These are phyloP conservation scores for Papilio elwesi DNA, from an alignment of 2,888 invertebrate genomes.

Conservation along the genomic window DNA sequence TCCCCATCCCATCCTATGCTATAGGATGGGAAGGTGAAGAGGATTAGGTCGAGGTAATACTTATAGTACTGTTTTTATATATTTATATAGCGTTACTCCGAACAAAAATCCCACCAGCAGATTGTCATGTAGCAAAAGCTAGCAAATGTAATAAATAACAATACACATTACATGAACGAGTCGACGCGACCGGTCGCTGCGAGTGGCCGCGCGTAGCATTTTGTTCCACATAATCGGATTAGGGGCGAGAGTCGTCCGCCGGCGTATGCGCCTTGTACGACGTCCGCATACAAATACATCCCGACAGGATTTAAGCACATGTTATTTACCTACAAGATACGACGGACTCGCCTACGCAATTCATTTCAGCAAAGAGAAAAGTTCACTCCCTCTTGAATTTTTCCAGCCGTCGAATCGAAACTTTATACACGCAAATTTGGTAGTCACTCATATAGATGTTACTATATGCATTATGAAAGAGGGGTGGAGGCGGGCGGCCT, in stretches of 20 bases:
- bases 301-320: slow-evolving; percentile 60
- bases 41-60: no score
- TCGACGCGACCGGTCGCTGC: slow-evolving; percentile 47
- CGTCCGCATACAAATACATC: slow-evolving; percentile 68
- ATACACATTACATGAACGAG: slow-evolving; percentile 33
- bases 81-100: no score
- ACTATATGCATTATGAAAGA: slow-evolving; percentile 59
- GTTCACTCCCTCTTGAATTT: slow-evolving; percentile 7
- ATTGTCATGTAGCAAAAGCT: slow-evolving; percentile 34
- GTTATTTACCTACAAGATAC: slow-evolving; percentile 44
- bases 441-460: slow-evolving; percentile 48
- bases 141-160: slow-evolving; percentile 39
- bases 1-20: no score
- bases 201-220: slow-evolving; percentile 70
- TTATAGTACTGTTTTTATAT: no score
- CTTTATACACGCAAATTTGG: slow-evolving; percentile 36
- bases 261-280: slow-evolving; percentile 67
- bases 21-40: no score
- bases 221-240: slow-evolving; percentile 82
- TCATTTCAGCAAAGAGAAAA: slow-evolving; percentile 17
- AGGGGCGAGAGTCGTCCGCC: slow-evolving; percentile 69
- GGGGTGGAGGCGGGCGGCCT: slow-evolving; percentile 53
- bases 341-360: slow-evolving; percentile 17
- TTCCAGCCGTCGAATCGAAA: slow-evolving; percentile 6
- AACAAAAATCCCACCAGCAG: slow-evolving; percentile 30